Percentiles rank a stretch among this genome's conserved stretches.
These are phyloP conservation scores for Heterodera schachtii DNA, from an alignment of 1,140 invertebrate genomes.

Conservation along the genomic window DNA sequence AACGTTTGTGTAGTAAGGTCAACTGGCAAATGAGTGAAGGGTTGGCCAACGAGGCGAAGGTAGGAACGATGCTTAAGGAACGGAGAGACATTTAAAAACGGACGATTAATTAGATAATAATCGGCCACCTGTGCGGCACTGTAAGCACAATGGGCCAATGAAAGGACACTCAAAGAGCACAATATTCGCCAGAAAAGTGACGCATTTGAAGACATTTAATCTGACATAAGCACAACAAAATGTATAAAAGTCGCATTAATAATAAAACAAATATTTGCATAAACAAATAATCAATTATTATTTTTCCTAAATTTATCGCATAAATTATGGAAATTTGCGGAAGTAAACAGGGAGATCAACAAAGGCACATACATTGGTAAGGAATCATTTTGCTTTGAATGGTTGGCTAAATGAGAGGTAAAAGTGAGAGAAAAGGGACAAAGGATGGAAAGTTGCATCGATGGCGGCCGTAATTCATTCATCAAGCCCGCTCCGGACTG, in stretches of 20 bases:
- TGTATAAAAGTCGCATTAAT: background rate
- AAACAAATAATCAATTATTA: background rate
- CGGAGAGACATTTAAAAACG: background rate
- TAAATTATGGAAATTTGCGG: too few species aligned
- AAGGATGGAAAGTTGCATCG: too few species aligned
- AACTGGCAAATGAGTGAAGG: constrained; percentile 44
- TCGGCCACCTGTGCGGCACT: constrained; percentile 50
- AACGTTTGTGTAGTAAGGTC: constrained; percentile 52
- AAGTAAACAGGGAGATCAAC: background rate
- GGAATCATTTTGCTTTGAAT: too few species aligned
- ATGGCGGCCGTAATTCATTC: too few species aligned
- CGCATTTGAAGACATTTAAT: constrained; percentile 8
- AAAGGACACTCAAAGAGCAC: constrained; percentile 45
- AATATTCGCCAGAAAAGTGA: constrained; percentile 46
- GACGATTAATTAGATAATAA: too few species aligned
- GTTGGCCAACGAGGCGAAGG: constrained; percentile 48
- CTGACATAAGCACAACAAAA: background rate
- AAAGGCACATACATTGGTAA: background rate
- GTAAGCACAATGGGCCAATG: constrained; percentile 55
- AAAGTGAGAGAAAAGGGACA: too few species aligned
- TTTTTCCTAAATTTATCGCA: too few species aligned
- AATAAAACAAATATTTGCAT: background rate
- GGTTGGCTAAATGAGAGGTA: too few species aligned
- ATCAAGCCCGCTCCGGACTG: too few species aligned
- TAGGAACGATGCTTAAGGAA: constrained; percentile 56